Base-by-base conservation (phyloP, 2,888 invertebrate genomes). In the Xestoiulus laeticollis region DNA sequence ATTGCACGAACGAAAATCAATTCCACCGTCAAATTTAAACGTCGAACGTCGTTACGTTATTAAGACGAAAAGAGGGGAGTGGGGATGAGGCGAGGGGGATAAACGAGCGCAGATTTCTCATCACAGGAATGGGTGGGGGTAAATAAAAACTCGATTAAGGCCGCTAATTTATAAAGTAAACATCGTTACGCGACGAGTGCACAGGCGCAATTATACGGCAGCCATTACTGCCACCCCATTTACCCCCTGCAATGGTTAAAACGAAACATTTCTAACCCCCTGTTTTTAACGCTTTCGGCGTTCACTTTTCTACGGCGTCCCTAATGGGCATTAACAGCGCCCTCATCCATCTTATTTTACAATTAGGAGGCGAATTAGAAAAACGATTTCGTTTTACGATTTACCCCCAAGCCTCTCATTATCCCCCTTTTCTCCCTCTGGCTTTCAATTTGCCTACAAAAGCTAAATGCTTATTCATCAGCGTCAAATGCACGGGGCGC, bases 131-230 rank as follows among this genome's bases (percentile, higher is more conserved):
- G 22, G 68, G 68, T 22, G 68, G 68, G 68, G 68, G 68, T 68
- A 68, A 68, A 68, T 68, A 68, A 68, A 68, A 68, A 68, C 68
- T 68, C 68, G 68, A 68, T 68, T 68, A 68, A 68, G 26, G 68
- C 68, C 68, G 68, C 68, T 68, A 68, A 68, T 68, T 68, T 68
- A 68, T 68, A 68, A 68, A 68, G 68, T 68, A 68, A 68, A 68
- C 68, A 68, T 68, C 68, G 68, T 68, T 68, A 68, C 26, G 68
- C 22, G 68, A 68, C 68, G 68, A 68, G 68, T 68, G 68, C 68
- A 68, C 26, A 22, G 22, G 68, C 22, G 68, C 22, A 68, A 68
- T 68, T 68, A 68, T 22, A 26, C 22, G 68, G 22, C 68, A 10
- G 68, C 68, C 68, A 68, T 68, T 68, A 68, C 26, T 22, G 3